Evolutionary conservation across 2,113 vertebrate genomes (phyloP).

Genomic region (Mormyrus lacerda): DNA sequence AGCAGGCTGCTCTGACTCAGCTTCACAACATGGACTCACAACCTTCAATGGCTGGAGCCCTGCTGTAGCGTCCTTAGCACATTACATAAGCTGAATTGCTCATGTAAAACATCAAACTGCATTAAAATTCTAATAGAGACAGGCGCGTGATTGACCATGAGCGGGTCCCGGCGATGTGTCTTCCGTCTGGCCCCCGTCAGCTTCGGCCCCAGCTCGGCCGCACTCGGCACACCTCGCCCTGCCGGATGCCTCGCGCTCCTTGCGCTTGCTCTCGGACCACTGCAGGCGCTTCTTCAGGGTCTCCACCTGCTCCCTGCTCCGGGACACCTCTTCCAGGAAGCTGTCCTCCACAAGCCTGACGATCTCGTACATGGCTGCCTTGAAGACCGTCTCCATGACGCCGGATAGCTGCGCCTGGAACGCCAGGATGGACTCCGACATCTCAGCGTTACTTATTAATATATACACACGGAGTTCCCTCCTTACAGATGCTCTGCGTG

Average conservation of each 20-base stretch:
- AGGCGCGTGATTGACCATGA: slow-evolving; percentile 31
- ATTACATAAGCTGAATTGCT: background rate
- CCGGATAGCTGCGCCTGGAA: slow-evolving; percentile 67
- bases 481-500: background rate
- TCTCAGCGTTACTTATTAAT: slow-evolving; percentile 20
- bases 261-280: slow-evolving; percentile 42
- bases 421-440: slow-evolving; percentile 54
- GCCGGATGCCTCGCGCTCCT: slow-evolving; percentile 26
- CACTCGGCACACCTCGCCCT: slow-evolving; percentile 35
- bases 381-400: slow-evolving; percentile 67
- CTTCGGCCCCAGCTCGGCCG: slow-evolving; percentile 26
- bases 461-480: background rate
- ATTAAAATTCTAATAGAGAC: background rate
- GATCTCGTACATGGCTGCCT: slow-evolving; percentile 69
- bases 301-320: slow-evolving; percentile 51
- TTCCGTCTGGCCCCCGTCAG: slow-evolving; percentile 18
- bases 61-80: background rate
- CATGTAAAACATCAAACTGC: background rate
- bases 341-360: slow-evolving; percentile 60
- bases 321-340: slow-evolving; percentile 55
- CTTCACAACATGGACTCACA: background rate
- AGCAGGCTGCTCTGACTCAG: background rate
- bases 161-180: slow-evolving; percentile 4
- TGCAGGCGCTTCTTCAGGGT: slow-evolving; percentile 49
- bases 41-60: background rate